Evolutionary conservation across 2,888 invertebrate genomes (phyloP).

Genomic region (Drosophila niveifrons): DNA sequence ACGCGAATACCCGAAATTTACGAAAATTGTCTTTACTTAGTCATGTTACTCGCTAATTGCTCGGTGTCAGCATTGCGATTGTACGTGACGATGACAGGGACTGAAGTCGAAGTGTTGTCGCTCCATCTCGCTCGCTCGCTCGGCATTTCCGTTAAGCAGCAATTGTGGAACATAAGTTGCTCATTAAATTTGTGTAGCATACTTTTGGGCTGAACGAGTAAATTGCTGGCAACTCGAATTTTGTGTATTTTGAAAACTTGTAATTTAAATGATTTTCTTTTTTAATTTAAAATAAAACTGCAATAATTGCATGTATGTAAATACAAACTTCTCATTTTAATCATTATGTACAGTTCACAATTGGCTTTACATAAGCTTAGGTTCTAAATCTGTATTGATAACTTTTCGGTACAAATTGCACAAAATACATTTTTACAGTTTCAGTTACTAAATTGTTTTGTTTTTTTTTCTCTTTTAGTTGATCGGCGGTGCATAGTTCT

Average conservation of each 20-base stretch:
- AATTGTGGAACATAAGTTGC: conserved; percentile 6
- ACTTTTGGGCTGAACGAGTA: conserved; percentile 5
- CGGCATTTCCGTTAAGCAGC: conserved; percentile 46
- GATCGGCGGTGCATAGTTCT: conserved; percentile 43
- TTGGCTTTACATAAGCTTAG: conserved; percentile 42
- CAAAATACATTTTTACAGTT: conserved; percentile 42
- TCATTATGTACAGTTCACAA: conserved; percentile 61
- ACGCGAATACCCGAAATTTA: conserved; percentile 50
- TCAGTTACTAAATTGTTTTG: conserved; percentile 4
- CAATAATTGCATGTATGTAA: conserved; percentile 17
- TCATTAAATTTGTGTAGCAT: conserved; percentile 1
- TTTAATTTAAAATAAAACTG: not conserved
- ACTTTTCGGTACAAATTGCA: conserved; percentile 59
- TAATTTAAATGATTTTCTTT: no score
- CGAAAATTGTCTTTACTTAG: conserved; percentile 48
- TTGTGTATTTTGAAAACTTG: no score
- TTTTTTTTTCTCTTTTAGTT: conserved; percentile 21
- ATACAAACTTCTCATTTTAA: conserved; percentile 50
- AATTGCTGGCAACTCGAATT: no score
- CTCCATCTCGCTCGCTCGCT: conserved; percentile 3
- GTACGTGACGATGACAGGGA: conserved; percentile 61
- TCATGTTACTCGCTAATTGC: conserved; percentile 63
- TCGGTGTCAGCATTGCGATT: conserved; percentile 59
- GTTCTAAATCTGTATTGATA: conserved; percentile 46
- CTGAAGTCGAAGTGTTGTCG: conserved; percentile 14